Conservation (phyloP, 2,113 vertebrate species). For the Anguilla rostrata region DNA sequence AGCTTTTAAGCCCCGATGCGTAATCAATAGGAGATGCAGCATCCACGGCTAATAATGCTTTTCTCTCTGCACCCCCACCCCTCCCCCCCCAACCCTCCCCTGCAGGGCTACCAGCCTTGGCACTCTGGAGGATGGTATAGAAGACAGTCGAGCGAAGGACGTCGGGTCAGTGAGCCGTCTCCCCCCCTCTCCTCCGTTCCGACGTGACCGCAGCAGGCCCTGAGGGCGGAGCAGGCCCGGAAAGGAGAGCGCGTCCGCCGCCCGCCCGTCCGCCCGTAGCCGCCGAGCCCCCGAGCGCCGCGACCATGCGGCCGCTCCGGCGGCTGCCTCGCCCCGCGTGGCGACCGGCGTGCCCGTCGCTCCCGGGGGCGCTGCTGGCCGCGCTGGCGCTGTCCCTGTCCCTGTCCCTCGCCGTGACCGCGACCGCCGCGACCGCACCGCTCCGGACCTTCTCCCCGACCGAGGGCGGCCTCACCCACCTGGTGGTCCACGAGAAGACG, state of each 20-base stretch:
- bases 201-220: neutral
- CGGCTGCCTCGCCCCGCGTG: conserved; percentile 54
- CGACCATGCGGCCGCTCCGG: conserved; percentile 66
- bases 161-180: conserved; percentile 37
- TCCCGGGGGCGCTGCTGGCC: conserved; percentile 52
- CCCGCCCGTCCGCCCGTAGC: conserved; percentile 32
- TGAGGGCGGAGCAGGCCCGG: neutral
- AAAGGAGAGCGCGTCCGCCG: conserved; percentile 22
- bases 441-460: conserved; percentile 80
- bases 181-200: conserved; percentile 21
- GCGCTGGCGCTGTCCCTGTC: conserved; percentile 34
- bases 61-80: conserved; percentile 35
- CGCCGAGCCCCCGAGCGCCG: conserved; percentile 46
- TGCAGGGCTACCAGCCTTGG: conserved; percentile 56
- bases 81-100: too few species aligned
- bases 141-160: conserved; percentile 42
- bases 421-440: conserved; percentile 59
- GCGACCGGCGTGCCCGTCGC: conserved; percentile 57
- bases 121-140: conserved; percentile 63
- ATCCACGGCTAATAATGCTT: conserved; percentile 44
- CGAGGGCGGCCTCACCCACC: conserved; percentile 89
- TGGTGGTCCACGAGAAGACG: conserved; percentile 89
- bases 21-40: conserved; percentile 51
- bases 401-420: conserved; percentile 24
- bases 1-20: conserved; percentile 49